Base-by-base conservation (phyloP, 2,113 vertebrate genomes). In the Chascanopsetta lugubris region DNA sequence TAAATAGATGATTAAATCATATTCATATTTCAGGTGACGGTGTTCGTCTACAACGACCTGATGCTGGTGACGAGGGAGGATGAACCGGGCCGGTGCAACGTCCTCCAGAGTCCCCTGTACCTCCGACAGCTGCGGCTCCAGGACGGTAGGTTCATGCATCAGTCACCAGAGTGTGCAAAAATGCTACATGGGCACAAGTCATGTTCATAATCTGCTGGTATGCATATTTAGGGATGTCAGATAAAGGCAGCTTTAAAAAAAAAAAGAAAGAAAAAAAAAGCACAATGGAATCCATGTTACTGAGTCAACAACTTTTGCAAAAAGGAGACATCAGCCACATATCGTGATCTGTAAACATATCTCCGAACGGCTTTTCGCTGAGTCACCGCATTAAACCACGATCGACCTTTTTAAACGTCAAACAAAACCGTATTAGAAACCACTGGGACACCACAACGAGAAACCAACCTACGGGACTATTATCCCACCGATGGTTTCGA, bases 61-160 rank as follows among this genome's bases (percentile, higher is more conserved):
- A 92, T 98, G 93, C 92, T 98, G 63, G 95, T 98, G 88, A 97
- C 96, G 9, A 94, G 94, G 84, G 96, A 98, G 76, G 95, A 95
- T 0, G 95, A 97, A 67, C 94, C 93, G 0, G 96, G 96, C 15
- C 90, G 92, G 69, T 98, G 96, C 87, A 95, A 94, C 0, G 96
- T 98, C 56, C 92, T 98, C 47, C 95, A 97, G 87, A 97, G 97
- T 79, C 96, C 96, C 1, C 93, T 98, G 55, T 97, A 93, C 86
- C 93, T 98, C 59, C 90, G 94, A 54, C 95, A 95, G 1, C 91
- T 98, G 61, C 91, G 94, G 60, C 92, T 98, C 9, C 94, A 96
- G 83, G 94, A 97, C n/a, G 96, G 96, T 98, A 79, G 75, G 94
- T 88, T 5, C 36, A 49, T 18, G 51, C 20, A 4, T 12, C 21